Evolutionary conservation across 92 coral and sea anemone species (phyloP), one percentile per base, ranked within the genome.

Genomic region (Zoanthus solanderi): DNA sequence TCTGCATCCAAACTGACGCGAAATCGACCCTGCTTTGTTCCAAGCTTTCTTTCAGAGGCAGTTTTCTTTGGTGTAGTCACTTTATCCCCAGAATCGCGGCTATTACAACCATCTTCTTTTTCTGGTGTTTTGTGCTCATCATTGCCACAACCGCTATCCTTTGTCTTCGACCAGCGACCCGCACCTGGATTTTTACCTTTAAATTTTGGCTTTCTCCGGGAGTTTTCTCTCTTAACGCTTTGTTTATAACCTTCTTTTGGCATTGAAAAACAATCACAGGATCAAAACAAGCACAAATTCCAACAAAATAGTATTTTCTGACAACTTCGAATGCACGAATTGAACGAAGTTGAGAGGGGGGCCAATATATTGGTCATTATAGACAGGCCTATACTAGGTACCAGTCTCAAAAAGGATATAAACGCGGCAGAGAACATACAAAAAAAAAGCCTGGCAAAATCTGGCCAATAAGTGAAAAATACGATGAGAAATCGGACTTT

Each of bases 41-140:
- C 78, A 44, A 75, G 78, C 78, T 75, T 75, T 47, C 56, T 75
- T 75, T 75, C 78, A 8, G 78, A 37, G 18, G 56, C 78, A n/a
- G 78, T 72, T 37, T 37, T 72, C 78, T 72, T 72, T 72, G 52
- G 78, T 30, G 78, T 72, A 72, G 78, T 30, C 46, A 37, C 78
- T 37, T 9, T 45, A 72, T 45, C 53, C 46, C 46, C 18, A 42
- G 45, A n/a, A 16, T 72, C 78, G 29, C 53, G 37, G 47, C 76
- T 42, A 44, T 34, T 34, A 30, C 56, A 45, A 42, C 14, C 50
- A 34, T 65, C 71, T 65, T n/a, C 71, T 65, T 65, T 65, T 1
- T 65, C 71, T 65, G 71, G 71, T 12, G 56, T 52, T 52, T 52
- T 52, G 56, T 52, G 56, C 56, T 52, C 56, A 52, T 52, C 1